Evolutionary conservation across 1,140 invertebrate species (phyloP), one percentile per base, ranked within the genome.

Genomic region (Sycophaga agraensis): DNA sequence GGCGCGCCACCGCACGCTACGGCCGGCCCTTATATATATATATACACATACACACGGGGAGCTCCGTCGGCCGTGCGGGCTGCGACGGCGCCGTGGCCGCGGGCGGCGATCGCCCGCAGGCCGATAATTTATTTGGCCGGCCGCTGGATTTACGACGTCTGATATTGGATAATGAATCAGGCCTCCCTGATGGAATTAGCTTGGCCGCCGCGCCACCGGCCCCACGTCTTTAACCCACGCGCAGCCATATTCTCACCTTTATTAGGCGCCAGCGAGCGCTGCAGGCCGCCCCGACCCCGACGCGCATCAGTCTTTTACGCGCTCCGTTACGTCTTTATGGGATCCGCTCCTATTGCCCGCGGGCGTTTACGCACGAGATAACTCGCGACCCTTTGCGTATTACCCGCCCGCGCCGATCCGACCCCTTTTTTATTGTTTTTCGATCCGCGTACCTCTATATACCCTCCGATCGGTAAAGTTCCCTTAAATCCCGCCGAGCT

Each of bases 121-220:
- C 46, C 65, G 64, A 79, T 79, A 74, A 73, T 74, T 80, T 78
- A 80, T 79, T 78, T 74, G 71, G 59, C 68, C 66, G 53, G 58
- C 45, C 56, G 45, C 61, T 61, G 66, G 73, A 79, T 80, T 80
- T 79, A 75, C 70, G 77, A 55, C 59, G 65, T 45, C 66, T 72
- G 68, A 81, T 80, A 81, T 81, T 81, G 78, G 76, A 78, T 78
- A 81, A 81, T 81, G 77, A 81, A 81, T 81, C 79, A 80, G 76
- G 73, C 66, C 66, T 68, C 73, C 73, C 71, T 79, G 76, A 79
- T 80, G 70, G 68, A 79, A 79, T 80, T 79, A 79, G 77, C 70
- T 73, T 59, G 16, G n/a, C 12, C 17, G 6, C n/a, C n/a, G 26
- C 28, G 9, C 11, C 4, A 1, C 16, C 54, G 5, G 68, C 64